Base-by-base conservation (phyloP, 2,888 invertebrate species). In the Thymelicus acteon region DNA sequence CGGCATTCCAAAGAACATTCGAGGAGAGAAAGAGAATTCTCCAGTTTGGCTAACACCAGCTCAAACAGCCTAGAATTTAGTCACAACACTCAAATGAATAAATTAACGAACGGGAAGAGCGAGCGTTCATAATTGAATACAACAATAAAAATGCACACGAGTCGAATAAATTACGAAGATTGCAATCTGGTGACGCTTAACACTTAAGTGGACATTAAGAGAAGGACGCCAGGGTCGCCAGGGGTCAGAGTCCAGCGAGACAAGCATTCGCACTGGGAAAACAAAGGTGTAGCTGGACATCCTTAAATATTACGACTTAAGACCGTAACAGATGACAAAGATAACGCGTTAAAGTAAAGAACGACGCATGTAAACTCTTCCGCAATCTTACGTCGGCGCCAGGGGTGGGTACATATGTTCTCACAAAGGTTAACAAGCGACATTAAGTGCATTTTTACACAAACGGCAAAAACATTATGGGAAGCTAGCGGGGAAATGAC, bases 361-460 rank as follows among this genome's bases (percentile, higher is more conserved):
- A 72, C 71, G 73, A 74, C 72, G 72, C 73, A 61, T 69, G 73
- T 57, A 48, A 65, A 48, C 78, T 76, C 87, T 92, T 92, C 91
- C 92, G 88, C 89, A 90, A 90, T 91, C n/a, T n/a, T 87, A 85
- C 78, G 60, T 72, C 74, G 82, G 80, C 82, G 85, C 82, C 85
- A 79, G 78, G 79, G 82, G 74, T 70, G 80, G 79, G 78, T 83
- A 82, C 85, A 87, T 86, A 83, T 85, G 84, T 82, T 83, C 82
- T 78, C 79, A 79, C 82, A 88, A 90, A 90, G 90, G 89, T 91
- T 88, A 91, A 91, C 88, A 84, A 86, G 87, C 78, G 78, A 76
- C 84, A 86, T 89, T 83, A 84, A 84, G 80, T 79, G 81, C 80
- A 86, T 87, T 85, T 87, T 85, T 86, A 82, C 80, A 74, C 80